Evolutionary conservation across 2,797 vertebrate genomes (phyloP).

Genomic region (Tenualosa thibaudeaui): DNA sequence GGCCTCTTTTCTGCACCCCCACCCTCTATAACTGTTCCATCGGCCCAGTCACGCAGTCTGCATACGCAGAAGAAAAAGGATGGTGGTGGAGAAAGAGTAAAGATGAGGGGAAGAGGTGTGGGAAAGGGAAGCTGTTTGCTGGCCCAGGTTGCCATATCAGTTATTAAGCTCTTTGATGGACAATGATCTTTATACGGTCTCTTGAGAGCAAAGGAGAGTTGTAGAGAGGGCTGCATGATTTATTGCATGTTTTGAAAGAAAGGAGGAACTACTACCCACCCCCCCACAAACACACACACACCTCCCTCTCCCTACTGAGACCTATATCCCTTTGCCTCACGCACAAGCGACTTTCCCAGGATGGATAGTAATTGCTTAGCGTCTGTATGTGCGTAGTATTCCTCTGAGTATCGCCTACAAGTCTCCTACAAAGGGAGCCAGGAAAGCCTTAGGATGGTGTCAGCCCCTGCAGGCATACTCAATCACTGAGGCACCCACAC

Average conservation of each 20-base stretch:
- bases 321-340: not conserved
- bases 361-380: not conserved
- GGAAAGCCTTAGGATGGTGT: not conserved
- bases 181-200: not conserved
- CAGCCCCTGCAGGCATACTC: not conserved
- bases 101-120: not conserved
- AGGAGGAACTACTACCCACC: not conserved
- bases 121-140: not conserved
- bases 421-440: not conserved
- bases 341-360: not conserved
- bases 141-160: not conserved
- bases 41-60: not conserved
- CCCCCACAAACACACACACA: too few species aligned
- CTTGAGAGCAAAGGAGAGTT: not conserved
- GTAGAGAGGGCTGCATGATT: conserved; percentile 3
- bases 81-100: not conserved
- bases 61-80: not conserved
- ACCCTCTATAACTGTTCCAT: not conserved
- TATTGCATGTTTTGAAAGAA: conserved; percentile 14
- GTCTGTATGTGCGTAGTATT: not conserved
- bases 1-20: too few species aligned
- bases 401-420: not conserved
- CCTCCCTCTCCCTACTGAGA: not conserved
- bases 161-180: not conserved
- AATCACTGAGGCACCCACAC: not conserved